Conservation (phyloP, 2,888 invertebrate species). For the Villa cingulata region DNA sequence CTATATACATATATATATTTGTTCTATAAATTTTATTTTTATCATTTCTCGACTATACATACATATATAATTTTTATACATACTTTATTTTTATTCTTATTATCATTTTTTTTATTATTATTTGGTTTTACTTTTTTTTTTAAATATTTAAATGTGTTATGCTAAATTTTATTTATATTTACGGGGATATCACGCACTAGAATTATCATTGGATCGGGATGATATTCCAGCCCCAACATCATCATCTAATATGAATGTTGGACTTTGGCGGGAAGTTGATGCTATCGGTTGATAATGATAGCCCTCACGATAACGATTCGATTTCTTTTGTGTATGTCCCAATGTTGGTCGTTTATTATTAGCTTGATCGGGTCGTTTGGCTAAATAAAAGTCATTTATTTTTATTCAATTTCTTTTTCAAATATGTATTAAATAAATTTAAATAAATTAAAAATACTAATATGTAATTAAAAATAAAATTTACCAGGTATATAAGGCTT, state of each 20-base stretch:
- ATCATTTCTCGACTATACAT: constrained; percentile 15
- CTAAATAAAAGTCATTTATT: constrained; percentile 15
- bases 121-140: no score
- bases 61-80: constrained; percentile 11
- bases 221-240: constrained; percentile 36
- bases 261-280: constrained; percentile 43
- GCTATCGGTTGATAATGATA: constrained; percentile 38
- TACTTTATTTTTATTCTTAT: no score
- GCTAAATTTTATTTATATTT: constrained; percentile 17
- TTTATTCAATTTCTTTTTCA: neutral
- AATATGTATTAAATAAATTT: neutral
- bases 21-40: constrained; percentile 19
- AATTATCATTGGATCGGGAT: constrained; percentile 38
- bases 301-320: constrained; percentile 38
- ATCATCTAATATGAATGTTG: constrained; percentile 36
- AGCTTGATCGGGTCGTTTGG: constrained; percentile 38
- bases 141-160: constrained; percentile 22
- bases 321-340: constrained; percentile 36
- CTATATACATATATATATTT: no score
- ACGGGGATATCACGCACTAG: constrained; percentile 37
- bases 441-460: neutral
- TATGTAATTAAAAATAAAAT: neutral
- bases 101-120: no score
- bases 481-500: constrained; percentile 39
- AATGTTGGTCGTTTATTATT: constrained; percentile 37